Conservation (phyloP, 2,888 invertebrate species). For the Itoplectis maculator region DNA sequence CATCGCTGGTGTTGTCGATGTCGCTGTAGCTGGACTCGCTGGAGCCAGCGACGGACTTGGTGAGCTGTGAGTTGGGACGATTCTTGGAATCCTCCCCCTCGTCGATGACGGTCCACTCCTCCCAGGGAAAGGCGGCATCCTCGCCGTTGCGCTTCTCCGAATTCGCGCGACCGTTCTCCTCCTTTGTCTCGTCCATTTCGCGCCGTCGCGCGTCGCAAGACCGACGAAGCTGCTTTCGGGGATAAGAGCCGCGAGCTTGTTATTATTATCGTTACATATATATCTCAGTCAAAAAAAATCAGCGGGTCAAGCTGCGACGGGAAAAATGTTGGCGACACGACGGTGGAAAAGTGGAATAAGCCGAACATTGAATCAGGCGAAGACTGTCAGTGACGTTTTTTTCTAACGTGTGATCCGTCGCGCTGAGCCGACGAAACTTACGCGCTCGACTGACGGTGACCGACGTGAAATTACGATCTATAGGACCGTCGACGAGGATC, state of each 20-base stretch:
- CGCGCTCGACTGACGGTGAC: conserved; percentile 20
- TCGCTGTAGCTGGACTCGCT: conserved; percentile 38
- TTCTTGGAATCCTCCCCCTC: conserved; percentile 52
- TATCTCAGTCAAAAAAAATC: too few species aligned
- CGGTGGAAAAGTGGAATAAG: neutral
- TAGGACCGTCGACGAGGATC: conserved; percentile 51
- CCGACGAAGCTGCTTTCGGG: neutral
- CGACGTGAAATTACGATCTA: conserved; percentile 45
- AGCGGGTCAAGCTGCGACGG: neutral
- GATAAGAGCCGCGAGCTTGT: neutral
- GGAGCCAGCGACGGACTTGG: conserved; percentile 20
- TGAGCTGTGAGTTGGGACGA: neutral
- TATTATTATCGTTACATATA: neutral
- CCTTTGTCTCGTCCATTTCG: conserved; percentile 59
- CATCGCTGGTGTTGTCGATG: conserved; percentile 48
- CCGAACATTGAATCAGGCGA: neutral
- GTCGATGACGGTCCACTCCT: conserved; percentile 68
- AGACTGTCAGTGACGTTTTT: neutral
- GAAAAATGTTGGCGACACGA: neutral
- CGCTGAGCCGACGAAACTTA: conserved; percentile 3
- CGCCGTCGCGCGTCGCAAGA: neutral
- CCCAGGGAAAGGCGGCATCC: conserved; percentile 56
- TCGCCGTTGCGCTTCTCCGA: conserved; percentile 33
- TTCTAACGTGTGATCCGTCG: neutral
- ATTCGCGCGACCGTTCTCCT: conserved; percentile 23